phyloP scores from a whole-genome alignment of 2,797 vertebrate species.

The Mus caroli region DNA sequence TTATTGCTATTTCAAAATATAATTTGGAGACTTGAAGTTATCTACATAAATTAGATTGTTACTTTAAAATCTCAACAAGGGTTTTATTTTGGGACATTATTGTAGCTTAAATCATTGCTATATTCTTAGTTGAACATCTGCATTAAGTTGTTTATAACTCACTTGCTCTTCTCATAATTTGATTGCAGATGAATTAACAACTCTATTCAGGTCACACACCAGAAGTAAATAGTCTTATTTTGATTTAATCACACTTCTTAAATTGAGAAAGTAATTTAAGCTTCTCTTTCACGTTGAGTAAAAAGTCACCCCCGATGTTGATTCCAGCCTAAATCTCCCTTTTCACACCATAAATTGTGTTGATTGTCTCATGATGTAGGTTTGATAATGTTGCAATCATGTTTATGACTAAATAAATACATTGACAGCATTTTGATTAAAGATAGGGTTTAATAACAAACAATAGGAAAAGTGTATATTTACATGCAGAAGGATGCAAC shows the following conservation, averaged over 20 bases:
- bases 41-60: constrained; percentile 52
- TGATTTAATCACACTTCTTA: constrained; percentile 74
- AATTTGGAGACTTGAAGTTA: constrained; percentile 47
- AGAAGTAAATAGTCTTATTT: constrained; percentile 82
- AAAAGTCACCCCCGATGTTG: constrained; percentile 40
- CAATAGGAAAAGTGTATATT: not conserved
- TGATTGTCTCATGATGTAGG: not conserved
- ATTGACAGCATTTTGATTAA: not conserved
- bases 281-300: constrained; percentile 54
- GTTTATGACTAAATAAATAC: not conserved
- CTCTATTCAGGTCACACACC: constrained; percentile 80
- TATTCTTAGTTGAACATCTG: constrained; percentile 83
- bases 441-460: not conserved
- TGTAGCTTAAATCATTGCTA: constrained; percentile 64
- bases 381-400: not conserved
- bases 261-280: constrained; percentile 63
- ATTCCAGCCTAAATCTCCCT: not conserved
- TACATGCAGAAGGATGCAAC: not conserved
- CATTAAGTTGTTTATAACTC: constrained; percentile 81
- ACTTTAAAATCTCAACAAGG: constrained; percentile 69
- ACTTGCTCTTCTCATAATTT: constrained; percentile 80
- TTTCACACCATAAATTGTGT: not conserved
- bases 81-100: constrained; percentile 70
- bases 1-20: constrained; percentile 30
- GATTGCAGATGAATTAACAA: constrained; percentile 82